phyloP scores from a whole-genome alignment of 2,113 vertebrate genomes.

The Oncorhynchus nerka region DNA sequence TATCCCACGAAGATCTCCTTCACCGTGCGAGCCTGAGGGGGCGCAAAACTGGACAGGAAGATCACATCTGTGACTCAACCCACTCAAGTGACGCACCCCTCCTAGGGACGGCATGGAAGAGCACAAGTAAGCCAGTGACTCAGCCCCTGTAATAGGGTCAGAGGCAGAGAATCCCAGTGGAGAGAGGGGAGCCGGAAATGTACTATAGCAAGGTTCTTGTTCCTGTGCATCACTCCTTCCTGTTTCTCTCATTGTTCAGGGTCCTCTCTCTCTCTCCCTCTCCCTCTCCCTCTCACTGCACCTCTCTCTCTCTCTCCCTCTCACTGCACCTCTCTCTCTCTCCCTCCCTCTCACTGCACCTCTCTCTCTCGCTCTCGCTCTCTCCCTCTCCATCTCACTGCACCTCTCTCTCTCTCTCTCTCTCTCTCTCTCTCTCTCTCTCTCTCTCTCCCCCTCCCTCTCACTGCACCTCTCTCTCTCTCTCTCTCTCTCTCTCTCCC shows the following conservation, averaged over 20 bases:
- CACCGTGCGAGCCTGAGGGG: no score
- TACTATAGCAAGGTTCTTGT: no score
- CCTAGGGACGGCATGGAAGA: no score
- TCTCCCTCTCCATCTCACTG: no score
- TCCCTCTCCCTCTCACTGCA: constrained; percentile 9
- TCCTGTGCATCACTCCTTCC: constrained; percentile 13
- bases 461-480: background rate
- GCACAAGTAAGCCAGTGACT: no score
- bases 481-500: background rate
- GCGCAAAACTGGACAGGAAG: no score
- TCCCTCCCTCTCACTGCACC: background rate
- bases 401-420: no score
- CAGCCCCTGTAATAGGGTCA: no score
- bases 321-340: background rate
- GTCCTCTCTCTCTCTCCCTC: background rate
- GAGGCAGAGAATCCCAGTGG: constrained; percentile 29
- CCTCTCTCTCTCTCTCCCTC: background rate
- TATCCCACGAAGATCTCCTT: no score
- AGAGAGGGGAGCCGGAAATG: background rate
- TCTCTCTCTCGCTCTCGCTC: background rate
- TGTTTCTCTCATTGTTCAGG: background rate
- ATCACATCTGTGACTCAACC: no score
- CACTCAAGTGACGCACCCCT: no score
- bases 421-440: no score
- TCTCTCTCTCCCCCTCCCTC: background rate